Base-by-base conservation (phyloP, 2,113 vertebrate species). In the Thermophis baileyi region DNA sequence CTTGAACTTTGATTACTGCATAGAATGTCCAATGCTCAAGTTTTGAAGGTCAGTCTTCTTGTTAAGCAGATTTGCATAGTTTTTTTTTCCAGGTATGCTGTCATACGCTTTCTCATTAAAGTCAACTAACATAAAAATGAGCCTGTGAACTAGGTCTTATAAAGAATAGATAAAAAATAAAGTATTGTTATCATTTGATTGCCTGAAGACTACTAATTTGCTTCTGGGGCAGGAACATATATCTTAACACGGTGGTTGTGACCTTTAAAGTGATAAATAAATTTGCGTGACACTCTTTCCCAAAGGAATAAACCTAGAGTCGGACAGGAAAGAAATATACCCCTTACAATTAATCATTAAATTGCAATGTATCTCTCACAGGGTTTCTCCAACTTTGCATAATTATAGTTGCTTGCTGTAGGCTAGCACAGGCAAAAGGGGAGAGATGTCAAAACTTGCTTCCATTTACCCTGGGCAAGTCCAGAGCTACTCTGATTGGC, bases 1-100 rank as follows among this genome's bases (percentile, higher is more conserved):
- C 20, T 63, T 86, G 50, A 94, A 93, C 92, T 92, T 60, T 24
- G 54, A 4, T 57, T 0, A 1, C 50, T 88, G 16, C 30, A 35
- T 95, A 88, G 0, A 1, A 51, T 30, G 27, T 86, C 20, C 3
- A 87, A 18, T 8, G 92, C 4, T 8, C 2, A 81, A 8, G 24
- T 94, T 95, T 93, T 88, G 92, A 87, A 92, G 40, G 25, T 92
- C 74, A 88, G 12, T 51, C 3, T 94, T 88, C 87, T 88, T 90
- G 1, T 44, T 85, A 90, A 92, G 20, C 90, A 93, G 11, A 53
- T 93, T 91, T 93, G 11, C 1, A 12, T 93, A 1, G 1, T 69
- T 85, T 91, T 85, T 88, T 49, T 1, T 7, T 92, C 14, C 12
- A 47, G 2, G 2, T 90, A 74, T 46, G n/a, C 22, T 93, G 57